Conservation (phyloP, 2,797 vertebrate genomes). For the Dicrostonyx torquatus region DNA sequence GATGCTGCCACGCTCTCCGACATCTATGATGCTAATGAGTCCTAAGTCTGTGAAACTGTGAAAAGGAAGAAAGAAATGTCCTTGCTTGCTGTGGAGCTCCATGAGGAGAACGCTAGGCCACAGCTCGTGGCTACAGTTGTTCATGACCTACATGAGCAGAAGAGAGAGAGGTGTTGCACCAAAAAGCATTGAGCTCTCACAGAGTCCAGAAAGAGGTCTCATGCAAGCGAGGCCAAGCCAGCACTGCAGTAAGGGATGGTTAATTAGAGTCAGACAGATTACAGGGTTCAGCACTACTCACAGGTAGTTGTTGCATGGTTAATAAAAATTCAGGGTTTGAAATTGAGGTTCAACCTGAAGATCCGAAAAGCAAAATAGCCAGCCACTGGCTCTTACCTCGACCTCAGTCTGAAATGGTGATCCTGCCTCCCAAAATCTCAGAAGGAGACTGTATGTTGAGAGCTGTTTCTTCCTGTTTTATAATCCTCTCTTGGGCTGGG, state of each 20-base stretch:
- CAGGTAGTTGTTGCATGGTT: not conserved
- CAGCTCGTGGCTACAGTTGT: not conserved
- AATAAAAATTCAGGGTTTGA: no score
- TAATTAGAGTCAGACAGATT: no score
- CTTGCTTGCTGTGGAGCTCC: not conserved
- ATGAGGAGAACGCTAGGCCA: not conserved
- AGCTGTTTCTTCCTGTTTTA: no score
- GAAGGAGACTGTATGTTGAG: no score
- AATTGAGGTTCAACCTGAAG: no score
- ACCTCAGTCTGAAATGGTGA: no score
- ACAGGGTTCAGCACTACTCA: not conserved
- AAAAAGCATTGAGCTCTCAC: not conserved
- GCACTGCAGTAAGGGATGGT: not conserved
- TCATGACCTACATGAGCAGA: not conserved
- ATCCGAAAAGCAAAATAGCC: no score
- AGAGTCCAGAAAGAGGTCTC: not conserved
- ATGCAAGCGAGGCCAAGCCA: not conserved
- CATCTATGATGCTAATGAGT: not conserved
- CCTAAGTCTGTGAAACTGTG: not conserved
- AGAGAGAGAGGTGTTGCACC: not conserved
- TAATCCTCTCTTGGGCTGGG: no score
- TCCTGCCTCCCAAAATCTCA: no score
- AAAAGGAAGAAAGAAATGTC: not conserved
- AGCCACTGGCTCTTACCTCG: no score
- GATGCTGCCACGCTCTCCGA: no score